Conservation (phyloP, 2,888 invertebrate genomes). For the Apotomis turbidana region DNA sequence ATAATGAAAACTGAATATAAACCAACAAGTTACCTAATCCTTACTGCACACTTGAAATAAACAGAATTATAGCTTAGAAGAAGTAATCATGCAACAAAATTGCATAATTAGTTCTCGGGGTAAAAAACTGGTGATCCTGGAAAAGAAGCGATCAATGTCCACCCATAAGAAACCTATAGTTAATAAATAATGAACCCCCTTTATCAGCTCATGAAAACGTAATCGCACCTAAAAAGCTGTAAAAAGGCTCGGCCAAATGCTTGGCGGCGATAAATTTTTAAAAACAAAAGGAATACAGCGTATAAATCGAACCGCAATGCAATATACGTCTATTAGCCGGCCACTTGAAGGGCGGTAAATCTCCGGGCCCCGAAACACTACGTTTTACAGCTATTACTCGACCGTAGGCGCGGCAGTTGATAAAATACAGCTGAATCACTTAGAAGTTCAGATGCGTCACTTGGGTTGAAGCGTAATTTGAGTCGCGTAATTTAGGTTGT, state of each 20-base stretch:
- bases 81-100: too few relatives aligned
- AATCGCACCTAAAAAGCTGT: conserved; percentile 58
- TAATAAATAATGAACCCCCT: conserved; percentile 27
- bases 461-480: too few relatives aligned
- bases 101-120: too few relatives aligned
- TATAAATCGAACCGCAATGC: conserved; percentile 77
- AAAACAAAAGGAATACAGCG: conserved; percentile 78
- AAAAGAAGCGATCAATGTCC: too few relatives aligned
- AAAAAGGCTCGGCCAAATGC: conserved; percentile 58
- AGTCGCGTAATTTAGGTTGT: background rate
- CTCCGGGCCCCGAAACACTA: conserved; percentile 65
- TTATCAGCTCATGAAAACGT: conserved; percentile 49
- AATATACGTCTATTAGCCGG: conserved; percentile 81
- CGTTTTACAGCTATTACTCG: conserved; percentile 66
- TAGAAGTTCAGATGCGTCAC: too few relatives aligned
- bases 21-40: too few relatives aligned
- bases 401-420: conserved; percentile 38
- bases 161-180: conserved; percentile 6
- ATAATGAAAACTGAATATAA: too few relatives aligned
- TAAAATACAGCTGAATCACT: conserved; percentile 22
- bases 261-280: conserved; percentile 67
- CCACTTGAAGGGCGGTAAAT: conserved; percentile 77
- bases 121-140: too few relatives aligned
- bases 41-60: too few relatives aligned
- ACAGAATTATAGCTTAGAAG: too few relatives aligned